Base-by-base conservation (phyloP, 2,888 invertebrate species). In the Volucella bombylans region DNA sequence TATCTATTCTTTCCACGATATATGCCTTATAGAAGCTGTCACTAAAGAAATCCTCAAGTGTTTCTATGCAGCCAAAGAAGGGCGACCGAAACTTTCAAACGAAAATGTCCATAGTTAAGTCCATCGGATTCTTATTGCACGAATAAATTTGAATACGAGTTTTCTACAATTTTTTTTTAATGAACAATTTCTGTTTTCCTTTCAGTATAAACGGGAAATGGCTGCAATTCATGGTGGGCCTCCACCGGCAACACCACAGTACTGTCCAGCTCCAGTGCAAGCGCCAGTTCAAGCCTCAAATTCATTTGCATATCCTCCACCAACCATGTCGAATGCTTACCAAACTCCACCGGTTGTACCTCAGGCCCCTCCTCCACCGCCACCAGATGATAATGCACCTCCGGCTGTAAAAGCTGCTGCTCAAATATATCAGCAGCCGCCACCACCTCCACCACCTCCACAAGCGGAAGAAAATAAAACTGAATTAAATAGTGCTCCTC, bases 201-300 rank as follows among this genome's bases (percentile, higher is more conserved):
- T 86, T 59, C 76, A 91, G 91, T 92, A 92, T 82, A 91, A 91
- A 77, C 89, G 91, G 0, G 92, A 92, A 88, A 92, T 92, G 91
- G 91, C 90, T 8, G 90, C 90, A 0, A 89, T 90, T 8, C 87
- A 89, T 11, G 88, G 87, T 12, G 68, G 69, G n/a, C 62, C 85
- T 18, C 82, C 81, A 38, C 73, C 88, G 59, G 23, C 62, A 31
- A 23, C 82, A n/a, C 65, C 69, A 0, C 73, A 50, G 10, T 83
- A 80, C n/a, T 86, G 65, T 1, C 18, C 83, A 12, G 38, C 73
- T 1, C 50, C 83, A 18, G 72, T 87, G 0, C 72, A 87, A 1
- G 77, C 87, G 71, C n/a, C 52, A 50, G 68, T 6, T 6, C 31
- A 31, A 55, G 52, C 64, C n/a, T 61, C 79, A 1, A 86, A 81